Evolutionary conservation across 2,888 invertebrate species (phyloP), one percentile per base, ranked within the genome.

Genomic region (Leuctra nigra): DNA sequence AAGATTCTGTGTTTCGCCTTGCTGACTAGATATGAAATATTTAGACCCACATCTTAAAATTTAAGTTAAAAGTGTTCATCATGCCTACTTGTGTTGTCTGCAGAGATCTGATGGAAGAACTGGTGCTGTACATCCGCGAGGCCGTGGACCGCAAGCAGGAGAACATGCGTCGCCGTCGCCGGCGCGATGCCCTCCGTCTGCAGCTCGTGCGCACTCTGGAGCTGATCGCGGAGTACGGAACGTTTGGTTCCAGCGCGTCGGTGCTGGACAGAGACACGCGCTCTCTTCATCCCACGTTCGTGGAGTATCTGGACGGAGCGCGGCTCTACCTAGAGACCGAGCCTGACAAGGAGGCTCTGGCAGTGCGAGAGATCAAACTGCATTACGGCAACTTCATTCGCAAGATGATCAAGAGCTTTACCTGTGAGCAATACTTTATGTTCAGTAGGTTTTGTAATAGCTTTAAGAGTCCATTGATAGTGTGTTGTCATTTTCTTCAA

Each of bases 71-170:
- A n/a, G n/a, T n/a, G n/a, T n/a, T n/a, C n/a, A n/a, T n/a, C n/a
- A n/a, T n/a, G n/a, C n/a, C n/a, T n/a, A n/a, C n/a, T n/a, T n/a
- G 25, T 29, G n/a, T 44, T 48, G 22, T 63, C 61, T 68, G 11
- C 69, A 96, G 96, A 69, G 96, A 97, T 75, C 76, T 99, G 59
- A 89, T 98, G 83, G 99, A 99, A 67, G 99, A 99, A 73, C 72
- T 99, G 55, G 83, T 91, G 6, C 83, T 89, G 0, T 86, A 92
- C 62, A 84, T 99, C 58, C 84, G 96, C 16, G 99, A 99, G 72
- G 95, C 97, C 0, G 90, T 95, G 18, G 98, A 99, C 70, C 82
- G 93, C 48, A 98, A 97, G 69, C 96, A 97, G 73, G 98, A 98
- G 70, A 99, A 97, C 70, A 89, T 97, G 79, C 80, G 97, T 55